Conservation (phyloP, 2,797 vertebrate species). For the Bovichtus variegatus region DNA sequence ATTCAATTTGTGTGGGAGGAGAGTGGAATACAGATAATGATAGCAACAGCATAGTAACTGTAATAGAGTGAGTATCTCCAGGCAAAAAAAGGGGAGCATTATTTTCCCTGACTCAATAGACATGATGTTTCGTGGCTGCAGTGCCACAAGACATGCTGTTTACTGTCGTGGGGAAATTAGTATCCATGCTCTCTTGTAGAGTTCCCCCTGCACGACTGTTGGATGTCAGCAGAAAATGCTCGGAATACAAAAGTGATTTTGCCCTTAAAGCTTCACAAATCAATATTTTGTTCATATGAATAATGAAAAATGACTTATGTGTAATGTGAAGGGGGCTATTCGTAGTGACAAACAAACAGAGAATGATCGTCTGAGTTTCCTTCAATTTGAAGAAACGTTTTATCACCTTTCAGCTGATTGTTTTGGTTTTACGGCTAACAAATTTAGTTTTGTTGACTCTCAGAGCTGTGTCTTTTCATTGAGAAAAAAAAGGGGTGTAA, state of each 20-base stretch:
- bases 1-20: constrained; percentile 49
- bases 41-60: constrained; percentile 38
- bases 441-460: not conserved
- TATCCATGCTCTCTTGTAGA: not conserved
- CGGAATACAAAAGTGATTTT: constrained; percentile 3
- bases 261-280: constrained; percentile 26
- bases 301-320: constrained; percentile 9
- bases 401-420: not conserved
- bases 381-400: not conserved
- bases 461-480: no score
- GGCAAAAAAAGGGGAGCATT: constrained; percentile 32
- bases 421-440: not conserved
- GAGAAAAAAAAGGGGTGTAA: not conserved
- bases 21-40: constrained; percentile 48
- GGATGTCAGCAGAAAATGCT: constrained; percentile 14
- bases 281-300: constrained; percentile 21
- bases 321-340: not conserved
- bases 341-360: not conserved
- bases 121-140: constrained; percentile 17
- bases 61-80: constrained; percentile 32
- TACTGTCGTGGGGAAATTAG: constrained; percentile 16
- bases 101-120: constrained; percentile 26
- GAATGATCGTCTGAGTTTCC: not conserved
- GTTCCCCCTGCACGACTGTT: not conserved
- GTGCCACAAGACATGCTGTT: constrained; percentile 20